Percentiles rank a stretch among this genome's conserved stretches.
These are phyloP conservation scores for Marmota monax DNA, from an alignment of 2,113 vertebrate genomes.

Conservation along the genomic window DNA sequence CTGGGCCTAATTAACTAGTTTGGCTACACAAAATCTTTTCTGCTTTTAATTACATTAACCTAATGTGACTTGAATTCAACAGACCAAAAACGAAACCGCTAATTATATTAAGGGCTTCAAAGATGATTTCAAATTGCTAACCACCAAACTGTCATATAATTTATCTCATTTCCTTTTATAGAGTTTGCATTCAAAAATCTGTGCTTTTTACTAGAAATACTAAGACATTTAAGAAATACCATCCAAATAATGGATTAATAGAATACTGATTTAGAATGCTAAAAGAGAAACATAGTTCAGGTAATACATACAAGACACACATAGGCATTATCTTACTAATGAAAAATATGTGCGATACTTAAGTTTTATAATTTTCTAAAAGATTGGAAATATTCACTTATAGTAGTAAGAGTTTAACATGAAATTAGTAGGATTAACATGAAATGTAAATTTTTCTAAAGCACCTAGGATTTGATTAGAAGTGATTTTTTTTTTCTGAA, in stretches of 20 bases:
- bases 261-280: background rate
- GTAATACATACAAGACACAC: background rate
- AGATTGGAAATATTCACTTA: background rate
- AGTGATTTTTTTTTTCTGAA: background rate
- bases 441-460: background rate
- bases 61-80: conserved; percentile 79
- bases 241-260: conserved; percentile 30
- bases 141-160: conserved; percentile 76
- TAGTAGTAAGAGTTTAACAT: background rate
- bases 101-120: conserved; percentile 80
- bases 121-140: conserved; percentile 77
- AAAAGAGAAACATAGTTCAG: conserved; percentile 1
- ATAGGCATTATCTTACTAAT: background rate
- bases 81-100: conserved; percentile 80
- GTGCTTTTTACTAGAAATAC: conserved; percentile 18
- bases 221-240: background rate
- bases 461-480: background rate
- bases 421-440: background rate
- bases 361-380: conserved; percentile 44
- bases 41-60: conserved; percentile 82
- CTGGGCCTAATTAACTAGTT: conserved; percentile 79
- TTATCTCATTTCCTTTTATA: conserved; percentile 75
- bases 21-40: conserved; percentile 75
- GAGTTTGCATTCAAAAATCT: background rate
- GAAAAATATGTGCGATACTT: background rate